These are phyloP conservation scores for Graptemys geographica DNA, from an alignment of 2,797 vertebrate species.

Conservation along the genomic window DNA sequence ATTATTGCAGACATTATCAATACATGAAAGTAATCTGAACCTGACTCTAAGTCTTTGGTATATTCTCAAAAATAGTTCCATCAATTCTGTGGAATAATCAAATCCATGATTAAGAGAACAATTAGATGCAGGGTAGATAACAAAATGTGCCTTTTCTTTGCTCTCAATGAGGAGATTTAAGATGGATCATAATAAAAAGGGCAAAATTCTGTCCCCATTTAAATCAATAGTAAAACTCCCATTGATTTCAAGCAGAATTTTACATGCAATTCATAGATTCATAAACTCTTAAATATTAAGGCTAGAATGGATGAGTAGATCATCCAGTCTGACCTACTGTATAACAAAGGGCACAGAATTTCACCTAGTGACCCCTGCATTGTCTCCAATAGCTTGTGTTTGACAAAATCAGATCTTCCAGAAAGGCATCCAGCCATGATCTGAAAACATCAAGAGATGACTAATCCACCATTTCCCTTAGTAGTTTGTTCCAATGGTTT, in stretches of 20 bases:
- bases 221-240: background rate
- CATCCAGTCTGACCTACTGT: background rate
- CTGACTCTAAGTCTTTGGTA: background rate
- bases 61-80: background rate
- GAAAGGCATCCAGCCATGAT: background rate
- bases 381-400: background rate
- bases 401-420: background rate
- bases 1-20: conserved; percentile 19
- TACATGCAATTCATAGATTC: background rate
- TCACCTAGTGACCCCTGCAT: background rate
- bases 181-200: background rate
- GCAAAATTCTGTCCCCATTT: background rate
- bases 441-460: background rate
- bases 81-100: background rate
- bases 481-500: background rate
- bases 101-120: background rate
- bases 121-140: background rate
- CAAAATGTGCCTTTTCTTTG: background rate
- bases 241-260: background rate
- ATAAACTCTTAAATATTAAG: background rate
- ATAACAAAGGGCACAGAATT: background rate
- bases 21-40: background rate
- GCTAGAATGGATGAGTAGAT: background rate
- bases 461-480: background rate
- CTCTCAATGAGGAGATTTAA: background rate